phyloP scores from a whole-genome alignment of 2,888 invertebrate genomes.

The Volucella zonaria region DNA sequence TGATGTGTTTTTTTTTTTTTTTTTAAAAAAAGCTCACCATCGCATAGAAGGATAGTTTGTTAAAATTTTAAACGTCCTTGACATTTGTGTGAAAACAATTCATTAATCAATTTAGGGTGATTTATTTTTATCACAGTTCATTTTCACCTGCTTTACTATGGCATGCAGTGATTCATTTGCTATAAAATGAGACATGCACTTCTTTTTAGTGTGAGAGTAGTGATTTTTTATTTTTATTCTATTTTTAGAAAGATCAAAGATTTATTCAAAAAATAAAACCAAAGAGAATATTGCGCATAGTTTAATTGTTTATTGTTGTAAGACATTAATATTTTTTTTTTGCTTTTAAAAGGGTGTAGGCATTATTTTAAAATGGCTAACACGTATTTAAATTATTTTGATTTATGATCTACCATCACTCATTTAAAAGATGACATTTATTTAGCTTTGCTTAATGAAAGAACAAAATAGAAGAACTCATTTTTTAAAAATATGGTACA shows the following conservation, averaged over 20 bases:
- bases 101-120: conserved; percentile 59
- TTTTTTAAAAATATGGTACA: background rate
- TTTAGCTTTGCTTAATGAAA: background rate
- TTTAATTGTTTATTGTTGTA: conserved; percentile 32
- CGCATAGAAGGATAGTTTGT: background rate
- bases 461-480: background rate
- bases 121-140: conserved; percentile 57
- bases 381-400: conserved; percentile 1
- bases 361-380: conserved; percentile 10
- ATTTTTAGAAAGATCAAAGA: conserved; percentile 54
- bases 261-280: conserved; percentile 31
- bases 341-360: background rate
- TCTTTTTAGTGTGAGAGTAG: conserved; percentile 23
- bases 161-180: conserved; percentile 64
- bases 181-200: conserved; percentile 17
- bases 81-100: conserved; percentile 62
- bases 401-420: conserved; percentile 5
- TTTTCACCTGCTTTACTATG: conserved; percentile 61
- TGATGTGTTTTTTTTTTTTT: background rate
- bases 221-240: conserved; percentile 31
- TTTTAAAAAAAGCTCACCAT: background rate
- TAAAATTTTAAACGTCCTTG: conserved; percentile 52
- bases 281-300: conserved; percentile 36
- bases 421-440: background rate
- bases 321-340: background rate